Evolutionary conservation across 2,113 vertebrate genomes (phyloP).

Genomic region (Xiphophorus maculatus): DNA sequence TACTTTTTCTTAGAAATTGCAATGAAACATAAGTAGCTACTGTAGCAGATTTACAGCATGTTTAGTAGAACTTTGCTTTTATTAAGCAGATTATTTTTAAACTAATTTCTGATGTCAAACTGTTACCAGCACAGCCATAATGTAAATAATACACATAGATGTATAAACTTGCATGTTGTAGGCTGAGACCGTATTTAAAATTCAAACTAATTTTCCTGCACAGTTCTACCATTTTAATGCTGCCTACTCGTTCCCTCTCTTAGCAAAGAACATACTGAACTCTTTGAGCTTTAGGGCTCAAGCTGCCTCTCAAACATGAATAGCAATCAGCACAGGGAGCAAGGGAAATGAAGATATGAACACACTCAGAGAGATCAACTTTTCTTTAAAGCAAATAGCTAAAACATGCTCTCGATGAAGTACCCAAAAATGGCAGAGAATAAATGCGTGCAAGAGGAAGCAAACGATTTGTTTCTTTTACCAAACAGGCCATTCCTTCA

Average conservation of each 20-base stretch:
- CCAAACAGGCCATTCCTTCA: constrained; percentile 45
- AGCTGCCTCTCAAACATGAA: constrained; percentile 50
- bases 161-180: background rate
- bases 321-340: constrained; percentile 61
- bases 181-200: constrained; percentile 1
- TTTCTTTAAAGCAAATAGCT: constrained; percentile 13
- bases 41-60: background rate
- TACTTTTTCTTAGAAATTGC: background rate
- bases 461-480: constrained; percentile 46
- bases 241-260: constrained; percentile 24
- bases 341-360: constrained; percentile 32
- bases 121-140: background rate
- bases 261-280: constrained; percentile 41
- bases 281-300: constrained; percentile 54
- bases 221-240: background rate
- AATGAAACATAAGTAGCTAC: background rate
- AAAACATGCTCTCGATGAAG: constrained; percentile 23
- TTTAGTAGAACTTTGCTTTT: background rate
- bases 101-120: background rate
- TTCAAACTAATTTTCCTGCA: constrained; percentile 15
- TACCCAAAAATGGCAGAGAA: constrained; percentile 12
- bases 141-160: background rate
- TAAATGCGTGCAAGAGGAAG: constrained; percentile 29
- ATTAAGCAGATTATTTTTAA: too few species aligned
- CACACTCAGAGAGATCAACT: constrained; percentile 1